Conservation (phyloP, 1,140 invertebrate genomes). For the Ceratitis capitata region DNA sequence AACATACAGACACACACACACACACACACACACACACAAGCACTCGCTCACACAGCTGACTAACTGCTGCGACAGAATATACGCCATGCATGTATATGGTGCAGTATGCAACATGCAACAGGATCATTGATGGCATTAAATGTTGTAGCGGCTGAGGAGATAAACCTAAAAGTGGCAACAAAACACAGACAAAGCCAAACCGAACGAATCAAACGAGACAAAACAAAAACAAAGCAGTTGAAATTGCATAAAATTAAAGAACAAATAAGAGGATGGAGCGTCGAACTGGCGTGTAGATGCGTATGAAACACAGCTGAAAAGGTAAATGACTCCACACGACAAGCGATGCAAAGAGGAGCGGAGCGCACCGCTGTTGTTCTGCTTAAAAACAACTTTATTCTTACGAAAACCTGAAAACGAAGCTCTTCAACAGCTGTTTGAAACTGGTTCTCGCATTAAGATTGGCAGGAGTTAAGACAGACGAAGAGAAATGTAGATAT, state of each 20-base stretch:
- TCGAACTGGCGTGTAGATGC: too few relatives aligned
- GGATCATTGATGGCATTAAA: neutral
- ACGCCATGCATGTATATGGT: neutral
- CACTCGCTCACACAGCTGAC: neutral
- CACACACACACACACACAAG: too few relatives aligned
- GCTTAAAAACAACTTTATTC: neutral
- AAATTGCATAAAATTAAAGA: slow-evolving; percentile 22
- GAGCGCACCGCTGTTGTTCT: neutral
- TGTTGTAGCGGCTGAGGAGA: neutral
- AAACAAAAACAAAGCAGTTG: neutral
- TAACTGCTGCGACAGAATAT: neutral
- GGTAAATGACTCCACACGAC: neutral
- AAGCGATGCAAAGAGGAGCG: too few relatives aligned
- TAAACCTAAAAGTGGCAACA: slow-evolving; percentile 25
- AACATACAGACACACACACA: too few relatives aligned
- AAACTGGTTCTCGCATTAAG: neutral
- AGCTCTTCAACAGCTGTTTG: neutral
- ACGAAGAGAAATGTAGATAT: neutral
- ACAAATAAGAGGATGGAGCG: neutral
- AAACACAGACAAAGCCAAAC: slow-evolving; percentile 22
- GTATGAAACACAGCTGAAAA: neutral
- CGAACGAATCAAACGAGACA: neutral
- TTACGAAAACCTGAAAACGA: neutral
- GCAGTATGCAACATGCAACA: slow-evolving; percentile 11
- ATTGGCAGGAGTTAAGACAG: neutral